Conservation (phyloP, 2,113 vertebrate species). For the Steatornis caripensis region DNA sequence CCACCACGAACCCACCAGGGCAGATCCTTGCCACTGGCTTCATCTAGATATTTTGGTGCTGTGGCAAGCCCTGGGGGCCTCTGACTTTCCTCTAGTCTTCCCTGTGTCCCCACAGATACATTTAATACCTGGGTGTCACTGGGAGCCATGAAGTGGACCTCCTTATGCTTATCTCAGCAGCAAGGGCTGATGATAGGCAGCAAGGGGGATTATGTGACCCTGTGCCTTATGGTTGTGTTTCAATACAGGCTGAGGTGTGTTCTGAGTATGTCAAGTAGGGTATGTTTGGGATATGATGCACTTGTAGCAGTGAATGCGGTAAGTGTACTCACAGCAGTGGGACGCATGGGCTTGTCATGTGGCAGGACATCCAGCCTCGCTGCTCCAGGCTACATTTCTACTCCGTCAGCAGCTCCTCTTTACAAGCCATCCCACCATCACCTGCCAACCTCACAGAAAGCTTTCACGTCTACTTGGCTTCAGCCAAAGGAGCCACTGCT, state of each 20-base stretch:
- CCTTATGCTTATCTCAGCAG: background rate
- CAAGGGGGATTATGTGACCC: background rate
- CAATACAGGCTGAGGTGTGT: background rate
- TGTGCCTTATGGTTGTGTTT: background rate
- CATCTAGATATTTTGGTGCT: too few relatives aligned
- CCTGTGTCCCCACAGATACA: background rate
- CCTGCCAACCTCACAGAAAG: background rate
- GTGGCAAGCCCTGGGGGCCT: background rate
- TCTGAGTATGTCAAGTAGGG: accelerated
- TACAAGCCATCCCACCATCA: background rate
- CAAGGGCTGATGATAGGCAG: background rate
- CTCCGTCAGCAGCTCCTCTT: background rate
- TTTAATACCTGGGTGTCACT: background rate
- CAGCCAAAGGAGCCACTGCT: background rate
- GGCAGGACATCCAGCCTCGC: background rate
- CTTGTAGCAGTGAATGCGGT: background rate
- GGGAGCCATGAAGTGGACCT: background rate
- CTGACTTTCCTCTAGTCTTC: background rate
- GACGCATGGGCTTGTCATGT: accelerated
- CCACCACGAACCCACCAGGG: background rate
- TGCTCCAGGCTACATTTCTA: background rate
- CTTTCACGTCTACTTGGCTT: background rate
- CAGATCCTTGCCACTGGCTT: background rate
- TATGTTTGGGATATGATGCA: accelerated
- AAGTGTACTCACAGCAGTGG: background rate